Evolutionary conservation across 2,888 invertebrate species (phyloP), one percentile per base, ranked within the genome.

Genomic region (Leucoma salicis): DNA sequence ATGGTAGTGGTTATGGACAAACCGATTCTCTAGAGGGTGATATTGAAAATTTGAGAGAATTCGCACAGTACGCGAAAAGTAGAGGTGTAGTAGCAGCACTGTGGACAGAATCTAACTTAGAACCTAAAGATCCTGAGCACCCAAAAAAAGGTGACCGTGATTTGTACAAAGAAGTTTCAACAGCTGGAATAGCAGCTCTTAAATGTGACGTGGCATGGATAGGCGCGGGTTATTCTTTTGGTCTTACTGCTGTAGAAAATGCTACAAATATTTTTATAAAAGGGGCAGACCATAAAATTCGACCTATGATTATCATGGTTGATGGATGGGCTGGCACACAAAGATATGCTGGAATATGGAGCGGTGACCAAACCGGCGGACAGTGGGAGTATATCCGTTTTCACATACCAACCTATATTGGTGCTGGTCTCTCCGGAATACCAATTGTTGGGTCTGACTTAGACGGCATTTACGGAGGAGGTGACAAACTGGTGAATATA

Each of bases 181-280:
- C 70, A 15, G 86, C 86, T 31, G 79, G 81, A 8, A 71, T 83
- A 1, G 77, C 77, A 8, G 87, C 88, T 0, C 70, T 89, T 0
- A 89, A 89, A 68, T 86, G 87, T 58, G 88, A 89, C 41, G 88
- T 86, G 0, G 87, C 86, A 3, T 89, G 88, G 88, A 82, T 89
- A 21, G 88, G 87, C 3, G 42, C 51, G 7, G 88, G 88, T 2
- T 89, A 88, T 50, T 89, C 88, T 0, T 87, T 83, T 52, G 88
- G 73, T 1, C 66, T 87, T 11, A 81, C 61, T 47, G 85, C 88
- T 13, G 75, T 88, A 21, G 81, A 84, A 46, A 71, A 78, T 21
- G 87, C 86, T 12, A 61, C 77, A 1, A 63, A 70, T 6, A 74
- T 82, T 49, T 87, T 85, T 57, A 49, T 60, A 1, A 65, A 66